Conservation (phyloP, 2,113 vertebrate genomes). For the Taxidea taxus region DNA sequence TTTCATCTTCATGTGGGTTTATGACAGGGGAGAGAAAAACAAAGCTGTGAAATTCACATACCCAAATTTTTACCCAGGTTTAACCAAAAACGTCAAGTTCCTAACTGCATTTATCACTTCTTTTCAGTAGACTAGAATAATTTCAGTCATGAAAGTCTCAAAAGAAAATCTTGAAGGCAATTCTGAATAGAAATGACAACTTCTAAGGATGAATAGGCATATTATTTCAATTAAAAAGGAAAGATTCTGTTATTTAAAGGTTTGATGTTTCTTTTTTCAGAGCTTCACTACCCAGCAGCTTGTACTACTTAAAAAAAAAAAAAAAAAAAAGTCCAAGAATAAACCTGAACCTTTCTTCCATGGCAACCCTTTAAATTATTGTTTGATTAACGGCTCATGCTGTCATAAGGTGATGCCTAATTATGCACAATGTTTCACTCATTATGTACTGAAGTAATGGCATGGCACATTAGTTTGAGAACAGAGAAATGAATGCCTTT, state of each 20-base stretch:
- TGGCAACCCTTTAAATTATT: constrained; percentile 64
- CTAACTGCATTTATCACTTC: neutral
- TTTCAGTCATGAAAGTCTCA: neutral
- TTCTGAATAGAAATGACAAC: constrained; percentile 67
- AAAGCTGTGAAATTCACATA: neutral
- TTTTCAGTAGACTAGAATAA: neutral
- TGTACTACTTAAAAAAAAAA: constrained; percentile 56
- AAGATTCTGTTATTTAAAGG: constrained; percentile 50
- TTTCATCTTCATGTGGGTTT: neutral
- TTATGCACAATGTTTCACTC: constrained; percentile 78
- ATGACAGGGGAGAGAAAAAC: neutral
- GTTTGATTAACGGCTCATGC: constrained; percentile 77
- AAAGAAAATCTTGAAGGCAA: constrained; percentile 15
- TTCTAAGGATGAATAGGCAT: constrained; percentile 38
- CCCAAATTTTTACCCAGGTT: neutral
- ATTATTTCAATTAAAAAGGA: constrained; percentile 57
- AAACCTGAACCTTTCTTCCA: constrained; percentile 59
- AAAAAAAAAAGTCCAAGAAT: constrained; percentile 46
- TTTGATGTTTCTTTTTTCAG: constrained; percentile 51
- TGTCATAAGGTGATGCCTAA: constrained; percentile 79
- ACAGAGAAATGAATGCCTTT: constrained; percentile 57
- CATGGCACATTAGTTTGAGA: constrained; percentile 73
- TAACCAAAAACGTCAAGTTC: neutral
- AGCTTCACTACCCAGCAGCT: constrained; percentile 57
- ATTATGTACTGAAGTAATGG: constrained; percentile 72